Evolutionary conservation across 2,888 invertebrate genomes (phyloP).

Genomic region (Punctoribates punctum): DNA sequence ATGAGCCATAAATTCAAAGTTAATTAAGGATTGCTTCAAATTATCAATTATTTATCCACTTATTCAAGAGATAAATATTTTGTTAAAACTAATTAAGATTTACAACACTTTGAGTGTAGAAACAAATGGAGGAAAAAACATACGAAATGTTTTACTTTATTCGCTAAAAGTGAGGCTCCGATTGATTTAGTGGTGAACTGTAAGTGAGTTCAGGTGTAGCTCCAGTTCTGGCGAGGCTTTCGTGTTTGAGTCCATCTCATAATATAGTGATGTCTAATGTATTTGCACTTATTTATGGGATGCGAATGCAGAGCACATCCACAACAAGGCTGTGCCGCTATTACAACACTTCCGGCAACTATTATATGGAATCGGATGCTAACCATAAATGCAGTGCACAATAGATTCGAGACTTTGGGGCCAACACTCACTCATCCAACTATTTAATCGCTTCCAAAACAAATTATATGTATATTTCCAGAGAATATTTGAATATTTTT

Average conservation of each 20-base stretch:
- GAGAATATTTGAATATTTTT: background rate
- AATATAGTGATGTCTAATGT: background rate
- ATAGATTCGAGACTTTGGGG: background rate
- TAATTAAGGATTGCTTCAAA: too few species aligned
- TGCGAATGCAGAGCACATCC: background rate
- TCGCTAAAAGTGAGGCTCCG: background rate
- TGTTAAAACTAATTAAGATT: background rate
- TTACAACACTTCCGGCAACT: conserved; percentile 10
- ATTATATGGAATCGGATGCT: conserved; percentile 19
- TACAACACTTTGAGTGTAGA: background rate
- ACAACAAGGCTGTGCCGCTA: background rate
- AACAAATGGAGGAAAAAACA: too few species aligned
- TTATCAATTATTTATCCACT: background rate
- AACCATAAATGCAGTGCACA: background rate
- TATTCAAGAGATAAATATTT: conserved; percentile 17
- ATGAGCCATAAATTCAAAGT: too few species aligned
- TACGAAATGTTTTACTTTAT: background rate
- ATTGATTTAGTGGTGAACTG: conserved; percentile 3
- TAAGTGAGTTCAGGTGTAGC: conserved; percentile 24
- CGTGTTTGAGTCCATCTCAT: background rate
- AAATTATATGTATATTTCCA: background rate
- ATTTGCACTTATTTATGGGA: conserved; percentile 16
- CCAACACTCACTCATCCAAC: background rate
- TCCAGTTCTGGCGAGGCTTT: background rate
- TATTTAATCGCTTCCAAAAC: background rate